Base-by-base conservation (phyloP, 2,888 invertebrate species). In the Hydrotaea diabolus region DNA sequence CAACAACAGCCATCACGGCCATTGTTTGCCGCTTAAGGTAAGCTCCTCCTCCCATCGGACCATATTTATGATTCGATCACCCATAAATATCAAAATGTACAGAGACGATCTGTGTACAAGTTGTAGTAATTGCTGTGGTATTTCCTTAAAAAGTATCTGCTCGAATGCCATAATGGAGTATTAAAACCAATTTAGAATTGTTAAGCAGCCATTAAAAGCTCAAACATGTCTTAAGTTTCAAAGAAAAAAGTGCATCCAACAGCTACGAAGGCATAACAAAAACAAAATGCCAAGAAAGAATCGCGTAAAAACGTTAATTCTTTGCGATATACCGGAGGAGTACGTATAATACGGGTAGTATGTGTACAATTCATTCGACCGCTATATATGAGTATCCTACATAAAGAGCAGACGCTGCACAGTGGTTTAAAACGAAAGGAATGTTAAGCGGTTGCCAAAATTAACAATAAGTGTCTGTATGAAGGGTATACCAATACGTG, bases 131-230 rank as follows among this genome's bases (percentile, higher is more conserved):
- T 85, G 85, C 62, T 78, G 69, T 76, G 46, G 71, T 73, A 46
- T 82, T 85, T 59, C 76, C 81, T 53, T 77, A 85, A 82, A 73
- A 75, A 82, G 7, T 15, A 59, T 79, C 53, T 8, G 21, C 43
- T 31, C 26, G 69, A 79, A 74, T 80, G 81, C 31, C 64, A 82
- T 86, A 86, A 86, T 87, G 86, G 84, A 85, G 85, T 74, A 84
- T 86, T 86, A 86, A 84, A 82, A 81, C 80, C 87, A 85, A 86
- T 84, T 87, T 85, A 79, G 86, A 84, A 85, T 85, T 87, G 84
- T 85, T 85, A 85, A 87, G 87, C 87, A 86, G 85, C 87, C 87
- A 87, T 86, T 86, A 85, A 87, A 85, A 80, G 46, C 71, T 76
- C 55, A 80, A 82, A 81, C 78, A 81, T 82, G 82, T 73, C 76